These are phyloP conservation scores for Hoplodrina ambigua DNA, from an alignment of 2,888 invertebrate genomes.

Conservation along the genomic window DNA sequence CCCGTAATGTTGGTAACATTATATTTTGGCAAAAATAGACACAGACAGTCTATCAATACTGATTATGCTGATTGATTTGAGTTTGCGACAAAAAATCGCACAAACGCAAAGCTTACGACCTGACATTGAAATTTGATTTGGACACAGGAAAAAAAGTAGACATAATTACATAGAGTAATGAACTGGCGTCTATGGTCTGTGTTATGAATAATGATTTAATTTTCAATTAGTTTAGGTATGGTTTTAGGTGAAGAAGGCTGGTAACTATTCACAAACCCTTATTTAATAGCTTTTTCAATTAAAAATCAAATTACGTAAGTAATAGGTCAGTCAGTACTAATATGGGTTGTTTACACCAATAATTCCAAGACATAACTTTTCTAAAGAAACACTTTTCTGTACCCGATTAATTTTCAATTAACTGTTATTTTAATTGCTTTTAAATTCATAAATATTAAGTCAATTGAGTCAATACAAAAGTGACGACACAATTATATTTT, in stretches of 20 bases:
- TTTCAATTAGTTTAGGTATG: slow-evolving; percentile 6
- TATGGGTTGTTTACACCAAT: too few relatives aligned
- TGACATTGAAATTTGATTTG: slow-evolving; percentile 57
- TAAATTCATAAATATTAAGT: too few relatives aligned
- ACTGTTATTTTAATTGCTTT: too few relatives aligned
- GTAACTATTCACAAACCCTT: background rate
- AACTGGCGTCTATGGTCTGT: slow-evolving; percentile 48
- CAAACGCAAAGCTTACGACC: slow-evolving; percentile 7
- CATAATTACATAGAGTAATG: slow-evolving; percentile 54
- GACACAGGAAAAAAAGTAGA: slow-evolving; percentile 26
- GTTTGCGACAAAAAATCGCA: slow-evolving; percentile 55
- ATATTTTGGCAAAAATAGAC: slow-evolving; percentile 48
- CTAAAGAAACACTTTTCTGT: too few relatives aligned
- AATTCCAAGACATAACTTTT: too few relatives aligned
- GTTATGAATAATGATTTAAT: slow-evolving; percentile 35
- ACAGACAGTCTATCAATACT: slow-evolving; percentile 31
- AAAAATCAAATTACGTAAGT: background rate
- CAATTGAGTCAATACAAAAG: too few relatives aligned
- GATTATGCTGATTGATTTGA: slow-evolving; percentile 37
- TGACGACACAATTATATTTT: too few relatives aligned
- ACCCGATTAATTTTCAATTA: too few relatives aligned
- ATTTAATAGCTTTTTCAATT: slow-evolving; percentile 4
- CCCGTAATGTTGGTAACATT: slow-evolving; percentile 66
- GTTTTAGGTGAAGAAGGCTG: background rate
- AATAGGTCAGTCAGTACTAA: background rate